These are phyloP conservation scores for Salvator merianae DNA, from an alignment of 2,113 vertebrate species.

Conservation along the genomic window DNA sequence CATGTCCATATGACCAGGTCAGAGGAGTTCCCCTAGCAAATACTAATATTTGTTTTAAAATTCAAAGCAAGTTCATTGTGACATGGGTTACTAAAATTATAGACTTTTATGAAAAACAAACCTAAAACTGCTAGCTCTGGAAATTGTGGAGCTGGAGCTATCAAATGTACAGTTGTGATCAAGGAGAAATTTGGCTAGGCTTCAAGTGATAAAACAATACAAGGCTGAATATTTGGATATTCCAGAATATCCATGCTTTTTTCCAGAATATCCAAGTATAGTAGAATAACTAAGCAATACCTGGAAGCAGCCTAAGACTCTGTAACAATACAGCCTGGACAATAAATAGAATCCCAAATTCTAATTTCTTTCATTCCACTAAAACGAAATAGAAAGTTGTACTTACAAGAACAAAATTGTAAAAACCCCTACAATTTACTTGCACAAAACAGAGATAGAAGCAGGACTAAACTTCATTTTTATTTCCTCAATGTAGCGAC, in stretches of 20 bases:
- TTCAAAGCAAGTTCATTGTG: neutral
- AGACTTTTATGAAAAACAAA: neutral
- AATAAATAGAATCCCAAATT: neutral
- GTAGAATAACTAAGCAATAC: too few species aligned
- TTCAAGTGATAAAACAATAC: too few species aligned
- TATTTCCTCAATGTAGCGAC: neutral
- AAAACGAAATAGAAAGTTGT: neutral
- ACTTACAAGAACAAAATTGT: slow-evolving; percentile 19
- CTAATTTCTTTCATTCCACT: neutral
- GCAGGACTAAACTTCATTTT: neutral
- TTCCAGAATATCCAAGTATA: too few species aligned
- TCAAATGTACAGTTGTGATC: too few species aligned
- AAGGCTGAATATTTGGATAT: too few species aligned
- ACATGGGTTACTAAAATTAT: neutral
- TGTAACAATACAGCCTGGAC: neutral
- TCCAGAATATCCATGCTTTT: too few species aligned
- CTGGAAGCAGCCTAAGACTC: too few species aligned
- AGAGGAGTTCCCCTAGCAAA: too few species aligned
- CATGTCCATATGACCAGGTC: too few species aligned
- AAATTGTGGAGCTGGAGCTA: neutral
- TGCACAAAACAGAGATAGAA: neutral
- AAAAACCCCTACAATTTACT: neutral
- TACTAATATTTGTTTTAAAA: neutral
- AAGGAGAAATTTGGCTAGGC: neutral
- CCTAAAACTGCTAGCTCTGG: neutral